Evolutionary conservation across 2,888 invertebrate genomes (phyloP).

Genomic region (Drosophila anceps): DNA sequence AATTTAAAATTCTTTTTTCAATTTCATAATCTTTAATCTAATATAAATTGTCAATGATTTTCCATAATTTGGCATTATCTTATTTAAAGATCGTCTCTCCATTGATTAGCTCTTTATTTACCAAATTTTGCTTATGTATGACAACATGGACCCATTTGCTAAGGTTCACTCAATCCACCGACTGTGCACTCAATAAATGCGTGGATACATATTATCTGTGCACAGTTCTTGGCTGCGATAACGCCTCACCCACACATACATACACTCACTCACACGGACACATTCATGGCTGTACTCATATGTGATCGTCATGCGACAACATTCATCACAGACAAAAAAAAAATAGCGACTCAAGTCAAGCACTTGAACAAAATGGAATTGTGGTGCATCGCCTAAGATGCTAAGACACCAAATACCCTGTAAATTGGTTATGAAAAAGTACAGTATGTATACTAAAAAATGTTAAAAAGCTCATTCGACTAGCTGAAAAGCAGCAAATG

Average conservation of each 20-base stretch:
- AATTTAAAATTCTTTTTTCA: no score
- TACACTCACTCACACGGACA: conserved; percentile 1
- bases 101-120: conserved; percentile 9
- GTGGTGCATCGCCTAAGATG: not conserved
- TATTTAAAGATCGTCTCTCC: not conserved
- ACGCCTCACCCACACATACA: conserved; percentile 13
- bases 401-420: not conserved
- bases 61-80: no score
- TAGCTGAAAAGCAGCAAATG: not conserved
- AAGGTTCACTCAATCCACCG: conserved; percentile 10
- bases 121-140: not conserved
- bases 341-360: conserved; percentile 51
- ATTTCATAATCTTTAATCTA: not conserved
- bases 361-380: conserved; percentile 45
- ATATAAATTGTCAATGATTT: not conserved
- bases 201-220: conserved; percentile 48
- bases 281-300: not conserved
- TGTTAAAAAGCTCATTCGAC: not conserved
- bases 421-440: not conserved
- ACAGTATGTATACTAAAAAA: not conserved
- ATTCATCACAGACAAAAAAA: conserved; percentile 45
- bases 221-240: conserved; percentile 36
- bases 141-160: not conserved
- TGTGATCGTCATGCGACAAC: conserved; percentile 30
- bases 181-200: conserved; percentile 40